Evolutionary conservation across 2,888 invertebrate genomes (phyloP).

Genomic region (Noctua fimbriata): DNA sequence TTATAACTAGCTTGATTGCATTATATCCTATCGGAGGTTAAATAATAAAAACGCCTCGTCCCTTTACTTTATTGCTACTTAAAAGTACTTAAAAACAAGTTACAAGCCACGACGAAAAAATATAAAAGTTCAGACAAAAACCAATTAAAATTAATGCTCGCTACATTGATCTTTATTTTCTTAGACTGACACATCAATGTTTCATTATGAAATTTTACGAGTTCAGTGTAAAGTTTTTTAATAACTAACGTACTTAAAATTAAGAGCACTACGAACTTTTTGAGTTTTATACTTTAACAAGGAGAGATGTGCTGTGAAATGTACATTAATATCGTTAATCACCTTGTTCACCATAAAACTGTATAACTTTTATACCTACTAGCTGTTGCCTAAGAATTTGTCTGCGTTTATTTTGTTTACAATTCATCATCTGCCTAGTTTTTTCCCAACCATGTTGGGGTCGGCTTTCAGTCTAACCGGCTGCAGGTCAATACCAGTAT

Average conservation of each 20-base stretch:
- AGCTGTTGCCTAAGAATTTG: not conserved
- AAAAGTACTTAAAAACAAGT: constrained; percentile 26
- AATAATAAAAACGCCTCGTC: constrained; percentile 6
- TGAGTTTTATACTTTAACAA: not conserved
- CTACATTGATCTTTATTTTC: constrained; percentile 62
- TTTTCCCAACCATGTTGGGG: not conserved
- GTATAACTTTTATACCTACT: not conserved
- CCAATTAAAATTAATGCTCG: constrained; percentile 39
- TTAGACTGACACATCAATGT: constrained; percentile 62
- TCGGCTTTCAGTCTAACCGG: too few relatives aligned
- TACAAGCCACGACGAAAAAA: constrained; percentile 6
- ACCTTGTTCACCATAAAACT: constrained; percentile 16
- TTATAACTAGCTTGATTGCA: not conserved
- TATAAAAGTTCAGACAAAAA: constrained; percentile 26
- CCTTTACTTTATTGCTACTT: not conserved
- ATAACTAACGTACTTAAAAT: constrained; percentile 8
- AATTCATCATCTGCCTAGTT: not conserved
- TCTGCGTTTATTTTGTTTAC: not conserved
- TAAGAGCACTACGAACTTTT: constrained; percentile 1
- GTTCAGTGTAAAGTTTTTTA: constrained; percentile 44
- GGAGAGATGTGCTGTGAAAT: constrained; percentile 21
- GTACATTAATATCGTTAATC: constrained; percentile 18
- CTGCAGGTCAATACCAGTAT: too few relatives aligned
- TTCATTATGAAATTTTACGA: constrained; percentile 66
- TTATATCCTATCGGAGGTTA: not conserved